phyloP scores from a whole-genome alignment of 2,888 invertebrate species.

The Cremastobaeus sp. region DNA sequence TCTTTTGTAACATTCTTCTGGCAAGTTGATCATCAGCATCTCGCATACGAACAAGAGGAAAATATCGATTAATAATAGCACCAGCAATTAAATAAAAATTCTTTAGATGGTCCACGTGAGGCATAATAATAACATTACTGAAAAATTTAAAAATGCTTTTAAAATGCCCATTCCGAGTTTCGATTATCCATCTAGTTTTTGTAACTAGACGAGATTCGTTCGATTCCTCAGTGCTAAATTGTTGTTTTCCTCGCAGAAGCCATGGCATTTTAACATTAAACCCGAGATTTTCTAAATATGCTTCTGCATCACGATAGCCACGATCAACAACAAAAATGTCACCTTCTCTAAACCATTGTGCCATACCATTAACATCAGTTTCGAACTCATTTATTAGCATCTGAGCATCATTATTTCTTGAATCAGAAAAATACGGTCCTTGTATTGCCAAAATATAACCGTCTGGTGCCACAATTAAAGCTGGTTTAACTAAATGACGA shows the following conservation, averaged over 20 bases:
- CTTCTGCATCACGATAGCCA: slow-evolving; percentile 21
- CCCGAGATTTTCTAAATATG: not conserved
- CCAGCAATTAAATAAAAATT: slow-evolving; percentile 38
- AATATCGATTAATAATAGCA: slow-evolving; percentile 49
- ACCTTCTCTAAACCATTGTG: no score
- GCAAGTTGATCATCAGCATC: slow-evolving; percentile 31
- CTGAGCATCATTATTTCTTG: slow-evolving; percentile 21
- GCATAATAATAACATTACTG: slow-evolving; percentile 14
- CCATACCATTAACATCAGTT: no score
- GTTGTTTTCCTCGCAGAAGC: not conserved
- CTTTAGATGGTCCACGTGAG: slow-evolving; percentile 7
- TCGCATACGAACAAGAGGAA: slow-evolving; percentile 14
- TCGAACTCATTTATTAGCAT: no score
- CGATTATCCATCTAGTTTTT: slow-evolving; percentile 37
- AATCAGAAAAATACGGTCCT: slow-evolving; percentile 17
- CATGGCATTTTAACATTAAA: slow-evolving; percentile 12
- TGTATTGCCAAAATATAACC: not conserved
- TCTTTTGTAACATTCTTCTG: no score
- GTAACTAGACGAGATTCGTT: slow-evolving; percentile 26
- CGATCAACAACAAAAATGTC: slow-evolving; percentile 20
- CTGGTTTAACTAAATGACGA: not conserved
- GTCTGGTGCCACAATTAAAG: no score
- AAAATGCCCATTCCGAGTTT: slow-evolving; percentile 43
- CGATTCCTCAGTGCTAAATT: slow-evolving; percentile 17
- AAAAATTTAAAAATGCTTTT: slow-evolving; percentile 45